Evolutionary conservation across 2,113 vertebrate genomes (phyloP).

Genomic region (Albula goreensis): DNA sequence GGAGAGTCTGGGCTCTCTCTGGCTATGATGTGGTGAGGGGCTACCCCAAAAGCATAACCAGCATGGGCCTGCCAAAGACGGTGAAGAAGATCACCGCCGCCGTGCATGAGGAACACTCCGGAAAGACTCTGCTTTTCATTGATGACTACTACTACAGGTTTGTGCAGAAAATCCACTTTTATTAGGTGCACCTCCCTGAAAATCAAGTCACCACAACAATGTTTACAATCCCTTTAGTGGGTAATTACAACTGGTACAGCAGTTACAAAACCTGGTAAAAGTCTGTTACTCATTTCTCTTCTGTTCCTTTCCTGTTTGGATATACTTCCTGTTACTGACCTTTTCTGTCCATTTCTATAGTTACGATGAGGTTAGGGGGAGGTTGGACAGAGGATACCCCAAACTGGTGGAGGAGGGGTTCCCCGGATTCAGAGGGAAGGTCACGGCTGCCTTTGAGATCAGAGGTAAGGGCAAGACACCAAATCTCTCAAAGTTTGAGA

Average conservation of each 20-base stretch:
- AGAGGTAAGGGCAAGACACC: constrained; percentile 61
- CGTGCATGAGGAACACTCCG: constrained; percentile 58
- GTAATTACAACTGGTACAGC: no score
- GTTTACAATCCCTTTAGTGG: no score
- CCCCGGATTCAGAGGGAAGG: constrained; percentile 58
- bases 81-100: constrained; percentile 79
- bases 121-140: constrained; percentile 82
- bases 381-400: constrained; percentile 77
- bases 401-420: constrained; percentile 63
- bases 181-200: no score
- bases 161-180: constrained; percentile 6
- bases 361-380: constrained; percentile 72
- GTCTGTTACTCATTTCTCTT: no score
- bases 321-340: no score
- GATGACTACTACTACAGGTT: constrained; percentile 82
- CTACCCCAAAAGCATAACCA: constrained; percentile 76
- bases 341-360: constrained; percentile 58
- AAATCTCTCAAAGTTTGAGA: neutral
- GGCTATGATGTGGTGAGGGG: constrained; percentile 71
- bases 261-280: no score
- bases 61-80: constrained; percentile 68
- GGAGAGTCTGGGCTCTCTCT: constrained; percentile 76
- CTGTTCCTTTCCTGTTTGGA: no score
- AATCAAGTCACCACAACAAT: no score
- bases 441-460: constrained; percentile 78